Percentiles rank a stretch among this genome's conserved stretches.
Evolutionary conservation across 1,140 invertebrate species (phyloP).

Genomic region (Calephelis virginiensis): DNA sequence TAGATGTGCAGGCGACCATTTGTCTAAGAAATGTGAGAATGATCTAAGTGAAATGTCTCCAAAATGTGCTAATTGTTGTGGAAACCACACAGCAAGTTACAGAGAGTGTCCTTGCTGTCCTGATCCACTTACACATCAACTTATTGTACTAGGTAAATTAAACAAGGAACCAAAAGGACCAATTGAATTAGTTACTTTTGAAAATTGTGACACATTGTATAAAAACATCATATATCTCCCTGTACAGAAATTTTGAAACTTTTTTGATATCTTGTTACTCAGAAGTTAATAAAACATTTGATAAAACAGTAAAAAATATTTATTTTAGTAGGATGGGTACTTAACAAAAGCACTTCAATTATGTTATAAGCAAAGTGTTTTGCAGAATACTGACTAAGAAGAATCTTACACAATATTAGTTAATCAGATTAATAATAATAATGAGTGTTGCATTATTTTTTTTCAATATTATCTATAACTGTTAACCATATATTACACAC

Average conservation of each 20-base stretch:
- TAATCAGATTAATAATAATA: too few relatives aligned
- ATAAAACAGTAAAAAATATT: conserved; percentile 12
- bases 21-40: conserved; percentile 41
- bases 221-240: conserved; percentile 23
- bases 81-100: conserved; percentile 46
- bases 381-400: too few relatives aligned
- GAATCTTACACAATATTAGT: too few relatives aligned
- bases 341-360: background rate
- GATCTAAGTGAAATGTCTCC: conserved; percentile 34
- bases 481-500: too few relatives aligned
- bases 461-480: too few relatives aligned
- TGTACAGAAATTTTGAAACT: background rate
- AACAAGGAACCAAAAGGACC: conserved; percentile 3
- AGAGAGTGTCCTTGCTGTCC: conserved; percentile 45
- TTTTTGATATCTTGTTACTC: background rate
- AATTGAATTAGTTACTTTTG: conserved; percentile 20
- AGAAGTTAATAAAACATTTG: conserved; percentile 10
- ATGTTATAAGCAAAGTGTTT: too few relatives aligned
- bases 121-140: conserved; percentile 27
- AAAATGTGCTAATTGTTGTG: conserved; percentile 58
- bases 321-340: background rate
- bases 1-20: conserved; percentile 50
- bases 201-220: conserved; percentile 34
- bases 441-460: too few relatives aligned
- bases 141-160: background rate